Percentiles rank a stretch among this genome's conserved stretches.
phyloP scores from a whole-genome alignment of 2,113 vertebrate species.

The Castor canadensis region DNA sequence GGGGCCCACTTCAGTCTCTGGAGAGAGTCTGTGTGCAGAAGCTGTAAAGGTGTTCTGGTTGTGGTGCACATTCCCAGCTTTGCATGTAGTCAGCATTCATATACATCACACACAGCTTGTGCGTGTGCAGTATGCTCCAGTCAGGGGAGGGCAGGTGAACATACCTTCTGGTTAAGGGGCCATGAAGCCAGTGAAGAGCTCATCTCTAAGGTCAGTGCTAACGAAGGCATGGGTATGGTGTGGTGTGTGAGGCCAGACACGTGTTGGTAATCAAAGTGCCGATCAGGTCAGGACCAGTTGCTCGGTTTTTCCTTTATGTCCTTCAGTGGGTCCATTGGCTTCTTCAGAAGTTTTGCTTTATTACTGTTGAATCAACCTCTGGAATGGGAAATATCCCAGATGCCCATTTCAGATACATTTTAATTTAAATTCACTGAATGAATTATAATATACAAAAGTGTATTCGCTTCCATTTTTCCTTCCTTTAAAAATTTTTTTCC shows the following conservation, averaged over 20 bases:
- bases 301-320: not conserved
- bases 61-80: constrained; percentile 26
- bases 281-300: not conserved
- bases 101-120: not conserved
- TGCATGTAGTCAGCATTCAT: constrained; percentile 29
- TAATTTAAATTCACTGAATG: not conserved
- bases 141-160: constrained; percentile 39
- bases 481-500: not conserved
- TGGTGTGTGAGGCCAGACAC: not conserved
- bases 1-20: not conserved
- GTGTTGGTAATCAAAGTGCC: not conserved
- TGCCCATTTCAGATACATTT: constrained; percentile 35
- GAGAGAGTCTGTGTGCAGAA: constrained; percentile 41
- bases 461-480: not conserved
- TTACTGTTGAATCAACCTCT: too few relatives aligned
- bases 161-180: constrained; percentile 24
- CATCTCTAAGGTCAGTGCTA: not conserved
- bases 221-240: not conserved
- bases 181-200: not conserved
- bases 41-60: constrained; percentile 6
- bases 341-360: constrained; percentile 6
- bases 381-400: not conserved
- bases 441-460: not conserved
- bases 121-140: not conserved
- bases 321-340: not conserved